Conservation (phyloP, 2,888 invertebrate species). For the Cantharis flavilabris region DNA sequence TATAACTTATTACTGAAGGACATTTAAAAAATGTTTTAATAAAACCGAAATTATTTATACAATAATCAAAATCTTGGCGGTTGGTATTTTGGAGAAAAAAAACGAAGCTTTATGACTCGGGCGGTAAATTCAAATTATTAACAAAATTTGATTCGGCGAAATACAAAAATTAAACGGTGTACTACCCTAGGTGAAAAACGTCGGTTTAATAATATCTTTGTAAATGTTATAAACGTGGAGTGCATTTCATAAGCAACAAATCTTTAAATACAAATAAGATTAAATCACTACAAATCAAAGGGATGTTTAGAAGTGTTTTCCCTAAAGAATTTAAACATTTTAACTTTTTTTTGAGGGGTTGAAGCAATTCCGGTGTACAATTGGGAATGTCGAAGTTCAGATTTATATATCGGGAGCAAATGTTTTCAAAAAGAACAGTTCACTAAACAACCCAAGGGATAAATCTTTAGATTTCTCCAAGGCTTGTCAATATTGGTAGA, state of each 20-base stretch:
- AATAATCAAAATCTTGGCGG: background rate
- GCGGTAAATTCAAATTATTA: background rate
- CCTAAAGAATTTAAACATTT: slow-evolving; percentile 56
- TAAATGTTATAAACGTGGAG: background rate
- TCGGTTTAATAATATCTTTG: background rate
- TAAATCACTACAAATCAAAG: slow-evolving; percentile 38
- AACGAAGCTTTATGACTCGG: no score
- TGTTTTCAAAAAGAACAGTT: slow-evolving; percentile 47
- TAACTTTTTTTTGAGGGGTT: slow-evolving; percentile 49
- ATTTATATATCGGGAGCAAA: slow-evolving; percentile 50
- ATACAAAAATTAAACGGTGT: background rate
- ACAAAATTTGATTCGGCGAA: background rate
- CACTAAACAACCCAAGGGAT: slow-evolving; percentile 42
- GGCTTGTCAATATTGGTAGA: slow-evolving; percentile 42
- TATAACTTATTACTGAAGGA: background rate
- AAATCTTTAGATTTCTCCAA: slow-evolving; percentile 39
- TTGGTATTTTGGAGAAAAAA: no score
- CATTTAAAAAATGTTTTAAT: background rate
- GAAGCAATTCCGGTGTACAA: slow-evolving; percentile 39
- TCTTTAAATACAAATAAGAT: slow-evolving; percentile 29
- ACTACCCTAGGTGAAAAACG: background rate
- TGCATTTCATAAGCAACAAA: background rate
- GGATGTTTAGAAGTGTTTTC: slow-evolving; percentile 41
- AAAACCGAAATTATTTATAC: background rate
- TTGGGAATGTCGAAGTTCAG: slow-evolving; percentile 46